Base-by-base conservation (phyloP, 1,140 invertebrate genomes). In the Ceratina calcarata region DNA sequence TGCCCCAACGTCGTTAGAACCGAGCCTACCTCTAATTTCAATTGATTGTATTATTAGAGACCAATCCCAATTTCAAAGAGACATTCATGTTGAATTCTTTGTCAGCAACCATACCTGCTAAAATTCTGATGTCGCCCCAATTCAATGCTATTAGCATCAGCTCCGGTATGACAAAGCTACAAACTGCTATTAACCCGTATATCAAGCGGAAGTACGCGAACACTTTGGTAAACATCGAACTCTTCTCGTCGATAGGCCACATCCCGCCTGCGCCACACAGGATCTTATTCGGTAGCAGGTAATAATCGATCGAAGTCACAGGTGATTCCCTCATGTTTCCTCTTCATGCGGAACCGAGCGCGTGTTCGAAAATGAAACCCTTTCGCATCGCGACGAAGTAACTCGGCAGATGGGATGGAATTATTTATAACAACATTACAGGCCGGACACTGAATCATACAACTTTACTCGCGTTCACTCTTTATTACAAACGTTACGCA, bases 1-100 rank as follows among this genome's bases (percentile, higher is more conserved):
- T 82, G 83, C 13, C 51, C 62, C 0, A 82, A 10, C 7, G 80
- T 77, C 3, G 81, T 83, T 27, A 80, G 32, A 27, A 86, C 67
- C 13, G 80, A 78, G 20, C 85, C 83, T 18, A 82, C 70, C 0
- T 62, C 83, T 84, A n/a, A 22, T 74, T 49, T 58, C 22, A 22
- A n/a, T 22, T 22, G 16, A 3, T 3, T 15, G 12, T 4, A 55
- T 67, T 32, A 32, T 32, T 32, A 32, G 27, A 4, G 27, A 32
- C 27, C 27, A 4, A 32, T 32, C 27, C 27, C 15, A 16, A 51
- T 55, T 0, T 1, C 3, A 20, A 18, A 69, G 18, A 27, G 3
- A 32, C 4, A 4, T 32, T 32, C 27, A 32, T 1, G 1, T 32
- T 32, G 2, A 32, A 32, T 32, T 32, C 1, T 32, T 1, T 32